Percentiles rank a stretch among this genome's conserved stretches.
Evolutionary conservation across 2,797 vertebrate genomes (phyloP).

Genomic region (Synaphobranchus kaupii): DNA sequence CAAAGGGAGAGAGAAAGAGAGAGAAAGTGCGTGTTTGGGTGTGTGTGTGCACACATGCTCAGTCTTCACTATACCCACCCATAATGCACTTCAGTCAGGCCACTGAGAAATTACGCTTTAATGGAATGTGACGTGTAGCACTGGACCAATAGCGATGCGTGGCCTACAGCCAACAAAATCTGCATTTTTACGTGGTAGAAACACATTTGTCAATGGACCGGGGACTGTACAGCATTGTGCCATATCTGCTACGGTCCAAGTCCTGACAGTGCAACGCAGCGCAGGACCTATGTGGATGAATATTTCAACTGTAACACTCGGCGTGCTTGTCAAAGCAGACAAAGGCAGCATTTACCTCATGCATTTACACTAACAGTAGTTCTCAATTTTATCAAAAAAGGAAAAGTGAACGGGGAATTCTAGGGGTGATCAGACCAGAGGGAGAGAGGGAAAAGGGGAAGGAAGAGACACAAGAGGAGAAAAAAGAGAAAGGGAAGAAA

Average conservation of each 20-base stretch:
- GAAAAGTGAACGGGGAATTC: constrained; percentile 77
- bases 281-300: not conserved
- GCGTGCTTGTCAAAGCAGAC: constrained; percentile 34
- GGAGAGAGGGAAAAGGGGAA: constrained; percentile 34
- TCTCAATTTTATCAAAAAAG: constrained; percentile 80
- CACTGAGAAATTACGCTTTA: constrained; percentile 20
- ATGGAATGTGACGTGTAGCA: not conserved
- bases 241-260: not conserved
- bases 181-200: not conserved
- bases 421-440: constrained; percentile 47
- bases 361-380: constrained; percentile 73
- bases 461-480: constrained; percentile 28
- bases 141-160: not conserved
- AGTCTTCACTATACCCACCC: not conserved
- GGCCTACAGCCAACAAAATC: not conserved
- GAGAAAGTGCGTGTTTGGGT: constrained; percentile 16
- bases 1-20: not conserved
- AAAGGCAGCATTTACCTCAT: constrained; percentile 66
- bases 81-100: constrained; percentile 32
- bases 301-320: not conserved
- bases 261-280: not conserved
- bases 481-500: constrained; percentile 55
- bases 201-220: not conserved
- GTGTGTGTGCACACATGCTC: not conserved
- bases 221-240: not conserved